Conservation (phyloP, 2,797 vertebrate species). For the Ispidina lecontei region DNA sequence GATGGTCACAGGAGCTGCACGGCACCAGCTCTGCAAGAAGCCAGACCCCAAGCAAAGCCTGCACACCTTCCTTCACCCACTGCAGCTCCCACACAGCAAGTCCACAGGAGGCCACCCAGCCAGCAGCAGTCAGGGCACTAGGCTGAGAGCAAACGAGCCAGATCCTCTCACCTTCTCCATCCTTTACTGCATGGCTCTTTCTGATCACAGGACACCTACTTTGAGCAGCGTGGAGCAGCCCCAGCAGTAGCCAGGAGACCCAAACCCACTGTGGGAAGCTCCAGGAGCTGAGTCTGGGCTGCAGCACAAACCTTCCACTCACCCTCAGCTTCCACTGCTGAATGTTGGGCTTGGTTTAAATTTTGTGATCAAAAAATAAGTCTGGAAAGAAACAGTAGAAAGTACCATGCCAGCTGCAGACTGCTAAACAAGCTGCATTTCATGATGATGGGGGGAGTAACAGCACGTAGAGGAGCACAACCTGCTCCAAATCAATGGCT, state of each 20-base stretch:
- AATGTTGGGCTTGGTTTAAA: not conserved
- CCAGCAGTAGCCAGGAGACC: not conserved
- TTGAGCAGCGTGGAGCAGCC: not conserved
- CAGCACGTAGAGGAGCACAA: not conserved
- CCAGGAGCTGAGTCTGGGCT: not conserved
- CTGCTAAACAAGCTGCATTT: not conserved
- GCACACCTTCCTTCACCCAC: fast-evolving
- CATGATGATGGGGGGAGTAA: not conserved
- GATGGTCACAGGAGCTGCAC: fast-evolving
- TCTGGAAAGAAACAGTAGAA: not conserved
- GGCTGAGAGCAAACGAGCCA: not conserved
- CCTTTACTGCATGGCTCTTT: not conserved
- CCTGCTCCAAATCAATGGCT: not conserved
- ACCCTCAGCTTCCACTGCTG: fast-evolving
- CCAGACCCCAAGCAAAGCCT: not conserved
- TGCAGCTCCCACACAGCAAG: fast-evolving
- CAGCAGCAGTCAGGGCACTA: not conserved
- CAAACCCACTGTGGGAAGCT: not conserved
- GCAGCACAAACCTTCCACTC: not conserved
- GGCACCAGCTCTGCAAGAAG: fast-evolving
- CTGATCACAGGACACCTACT: not conserved
- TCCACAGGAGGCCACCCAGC: not conserved
- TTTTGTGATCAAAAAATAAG: not conserved
- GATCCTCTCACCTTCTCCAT: not conserved
- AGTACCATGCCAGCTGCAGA: not conserved